A percentile compares a stretch with the other conserved stretches of the same genome.
These are phyloP conservation scores for Amphiprion clarkii DNA, from an alignment of 2,797 vertebrate species.

Conservation along the genomic window DNA sequence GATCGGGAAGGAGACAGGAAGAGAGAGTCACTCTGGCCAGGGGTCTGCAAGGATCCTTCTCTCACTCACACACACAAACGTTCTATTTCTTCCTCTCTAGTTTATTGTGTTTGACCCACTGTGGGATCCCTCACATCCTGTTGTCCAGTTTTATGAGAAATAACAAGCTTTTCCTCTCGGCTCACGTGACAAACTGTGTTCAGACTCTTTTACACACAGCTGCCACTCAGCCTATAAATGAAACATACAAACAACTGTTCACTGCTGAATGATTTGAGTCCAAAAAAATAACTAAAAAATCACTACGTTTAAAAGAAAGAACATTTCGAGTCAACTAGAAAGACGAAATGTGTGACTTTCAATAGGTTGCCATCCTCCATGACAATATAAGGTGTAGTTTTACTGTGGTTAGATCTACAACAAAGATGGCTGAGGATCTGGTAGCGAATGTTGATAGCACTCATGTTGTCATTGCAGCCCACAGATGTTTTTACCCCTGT, in stretches of 20 bases:
- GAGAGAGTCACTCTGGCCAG: constrained; percentile 87
- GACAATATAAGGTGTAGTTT: neutral
- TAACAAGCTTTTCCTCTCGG: constrained; percentile 66
- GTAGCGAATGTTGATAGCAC: neutral
- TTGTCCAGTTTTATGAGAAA: constrained; percentile 76
- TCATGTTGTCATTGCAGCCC: too few species aligned
- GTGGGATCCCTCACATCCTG: constrained; percentile 75
- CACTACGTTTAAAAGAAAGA: neutral
- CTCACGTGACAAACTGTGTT: constrained; percentile 29
- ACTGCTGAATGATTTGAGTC: neutral
- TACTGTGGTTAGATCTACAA: neutral
- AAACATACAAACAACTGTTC: neutral
- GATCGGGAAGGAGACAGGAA: constrained; percentile 98
- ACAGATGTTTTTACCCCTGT: neutral
- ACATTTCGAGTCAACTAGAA: neutral
- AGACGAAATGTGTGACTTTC: neutral
- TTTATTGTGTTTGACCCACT: constrained; percentile 76
- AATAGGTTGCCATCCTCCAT: neutral
- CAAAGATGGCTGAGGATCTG: neutral
- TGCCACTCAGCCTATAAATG: neutral
- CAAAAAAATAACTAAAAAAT: neutral
- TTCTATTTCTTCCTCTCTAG: constrained; percentile 60
- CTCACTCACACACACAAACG: constrained; percentile 34
- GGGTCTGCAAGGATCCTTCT: constrained; percentile 49
- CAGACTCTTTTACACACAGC: constrained; percentile 28